Conservation (phyloP, 2,797 vertebrate species). For the Pristis pectinata region DNA sequence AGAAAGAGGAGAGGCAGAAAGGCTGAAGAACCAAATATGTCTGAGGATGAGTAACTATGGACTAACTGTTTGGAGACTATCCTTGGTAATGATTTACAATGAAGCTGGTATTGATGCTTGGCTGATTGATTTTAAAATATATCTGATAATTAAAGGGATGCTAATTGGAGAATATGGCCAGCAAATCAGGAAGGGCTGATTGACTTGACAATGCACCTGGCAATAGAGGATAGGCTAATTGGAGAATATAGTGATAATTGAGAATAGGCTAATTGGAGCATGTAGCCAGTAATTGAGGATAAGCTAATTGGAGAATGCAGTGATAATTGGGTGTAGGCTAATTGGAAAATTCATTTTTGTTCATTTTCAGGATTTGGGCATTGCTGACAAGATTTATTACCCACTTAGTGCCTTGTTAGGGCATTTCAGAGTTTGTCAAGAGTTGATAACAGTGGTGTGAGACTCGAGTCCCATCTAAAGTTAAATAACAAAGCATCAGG, state of each 20-base stretch:
- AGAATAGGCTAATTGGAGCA: not conserved
- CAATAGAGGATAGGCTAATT: not conserved
- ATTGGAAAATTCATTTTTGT: conserved; percentile 23
- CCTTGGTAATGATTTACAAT: not conserved
- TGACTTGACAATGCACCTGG: not conserved
- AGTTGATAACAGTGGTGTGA: not conserved
- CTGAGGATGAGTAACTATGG: not conserved
- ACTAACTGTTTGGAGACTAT: not conserved
- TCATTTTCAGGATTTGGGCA: not conserved
- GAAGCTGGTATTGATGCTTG: not conserved
- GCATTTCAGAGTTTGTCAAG: not conserved
- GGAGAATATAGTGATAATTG: conserved; percentile 1
- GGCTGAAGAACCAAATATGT: not conserved
- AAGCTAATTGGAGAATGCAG: conserved; percentile 19
- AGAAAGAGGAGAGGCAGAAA: not conserved
- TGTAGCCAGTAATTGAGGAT: not conserved
- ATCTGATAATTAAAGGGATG: conserved; percentile 13
- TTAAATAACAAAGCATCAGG: not conserved
- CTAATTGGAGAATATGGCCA: conserved; percentile 11
- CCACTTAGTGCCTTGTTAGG: not conserved
- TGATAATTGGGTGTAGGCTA: not conserved
- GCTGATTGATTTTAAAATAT: not conserved
- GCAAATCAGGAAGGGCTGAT: not conserved
- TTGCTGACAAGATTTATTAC: conserved; percentile 8
- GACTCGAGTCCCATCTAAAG: not conserved